Evolutionary conservation across 2,797 vertebrate species (phyloP).

Genomic region (Sebastes itinus): DNA sequence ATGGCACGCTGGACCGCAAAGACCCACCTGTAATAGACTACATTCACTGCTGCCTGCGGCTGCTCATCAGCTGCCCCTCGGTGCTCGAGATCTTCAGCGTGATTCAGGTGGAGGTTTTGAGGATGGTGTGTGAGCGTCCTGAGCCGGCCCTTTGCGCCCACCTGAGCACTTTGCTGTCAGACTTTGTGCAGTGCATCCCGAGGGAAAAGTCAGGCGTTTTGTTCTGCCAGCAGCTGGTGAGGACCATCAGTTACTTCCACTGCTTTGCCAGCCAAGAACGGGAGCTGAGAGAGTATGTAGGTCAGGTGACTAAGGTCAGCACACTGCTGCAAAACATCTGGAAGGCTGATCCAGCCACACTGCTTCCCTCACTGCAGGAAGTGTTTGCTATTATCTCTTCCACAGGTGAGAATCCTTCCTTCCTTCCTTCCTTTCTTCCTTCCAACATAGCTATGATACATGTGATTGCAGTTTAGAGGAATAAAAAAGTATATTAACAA

Average conservation of each 20-base stretch:
- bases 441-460: background rate
- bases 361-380: constrained; percentile 95
- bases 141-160: constrained; percentile 89
- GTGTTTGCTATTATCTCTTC: constrained; percentile 96
- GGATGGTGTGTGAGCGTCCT: constrained; percentile 93
- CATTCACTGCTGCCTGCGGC: constrained; percentile 90
- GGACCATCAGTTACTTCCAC: constrained; percentile 95
- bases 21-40: constrained; percentile 93
- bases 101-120: constrained; percentile 91
- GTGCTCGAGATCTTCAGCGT: constrained; percentile 92
- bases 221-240: constrained; percentile 97
- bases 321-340: constrained; percentile 93
- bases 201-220: constrained; percentile 88
- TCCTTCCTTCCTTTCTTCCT: background rate
- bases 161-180: constrained; percentile 89
- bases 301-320: constrained; percentile 94
- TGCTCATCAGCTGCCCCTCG: constrained; percentile 97
- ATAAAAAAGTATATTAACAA: background rate
- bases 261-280: constrained; percentile 88
- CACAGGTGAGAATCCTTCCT: constrained; percentile 84
- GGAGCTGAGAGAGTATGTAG: constrained; percentile 92
- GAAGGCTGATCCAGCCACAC: constrained; percentile 92
- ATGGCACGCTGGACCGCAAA: constrained; percentile 86
- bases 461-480: background rate
- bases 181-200: constrained; percentile 96